A percentile compares a stretch with the other conserved stretches of the same genome.
Conservation (phyloP, 2,113 vertebrate genomes). For the Cheilinus undulatus region DNA sequence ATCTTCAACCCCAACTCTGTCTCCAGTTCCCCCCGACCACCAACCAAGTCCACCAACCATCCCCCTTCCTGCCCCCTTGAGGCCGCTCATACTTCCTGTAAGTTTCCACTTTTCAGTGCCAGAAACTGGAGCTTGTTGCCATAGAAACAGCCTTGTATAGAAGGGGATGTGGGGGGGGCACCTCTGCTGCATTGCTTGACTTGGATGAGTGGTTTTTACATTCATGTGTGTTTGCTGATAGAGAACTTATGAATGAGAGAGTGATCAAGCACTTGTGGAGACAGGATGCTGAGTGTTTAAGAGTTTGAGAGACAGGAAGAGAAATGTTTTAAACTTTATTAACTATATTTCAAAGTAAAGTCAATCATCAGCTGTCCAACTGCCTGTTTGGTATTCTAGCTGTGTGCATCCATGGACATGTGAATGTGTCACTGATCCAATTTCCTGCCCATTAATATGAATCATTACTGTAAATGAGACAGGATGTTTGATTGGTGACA, state of each 20-base stretch:
- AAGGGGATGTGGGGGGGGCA: constrained; percentile 36
- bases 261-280: constrained; percentile 55
- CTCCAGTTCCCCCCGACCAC: constrained; percentile 2
- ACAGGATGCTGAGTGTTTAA: constrained; percentile 35
- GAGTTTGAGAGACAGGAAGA: neutral
- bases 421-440: constrained; percentile 35
- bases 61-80: constrained; percentile 60
- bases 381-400: constrained; percentile 14
- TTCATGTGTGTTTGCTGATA: constrained; percentile 43
- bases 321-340: no score
- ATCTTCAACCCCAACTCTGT: constrained; percentile 32
- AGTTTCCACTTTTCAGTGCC: constrained; percentile 82
- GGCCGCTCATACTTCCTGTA: constrained; percentile 82
- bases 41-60: constrained; percentile 28
- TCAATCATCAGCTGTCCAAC: constrained; percentile 26
- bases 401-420: neutral
- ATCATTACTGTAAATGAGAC: constrained; percentile 58
- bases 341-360: constrained; percentile 25
- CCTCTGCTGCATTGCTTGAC: constrained; percentile 84
- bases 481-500: constrained; percentile 60
- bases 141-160: constrained; percentile 84
- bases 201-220: constrained; percentile 70
- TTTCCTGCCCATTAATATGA: constrained; percentile 56
- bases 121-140: constrained; percentile 85
- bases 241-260: constrained; percentile 66